These are phyloP conservation scores for rat (Rattus norvegicus) DNA, from an alignment of 2,113 vertebrate species.

Conservation along the genomic window GRCr8 NC_086024.1:62649001-62649500, in stretches of 20 bases:
- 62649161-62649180: not conserved
- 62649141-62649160: not conserved
- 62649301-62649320: not conserved
- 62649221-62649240: not conserved
- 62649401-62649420: not conserved
- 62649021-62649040: not conserved
- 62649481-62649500: not conserved
- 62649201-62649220: not conserved
- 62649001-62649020: not conserved
- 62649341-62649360: not conserved
- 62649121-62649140: not conserved
- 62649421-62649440: not conserved
- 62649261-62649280: not conserved
- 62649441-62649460: not conserved
- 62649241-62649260: not conserved
- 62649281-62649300: not conserved
- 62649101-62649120: not conserved
- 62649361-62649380: not conserved
- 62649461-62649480: not conserved
- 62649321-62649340: not conserved
- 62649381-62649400: not conserved
- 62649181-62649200: conserved; percentile 13
- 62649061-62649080: not conserved
- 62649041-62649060: not conserved
- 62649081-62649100: not conserved